Evolutionary conservation across 2,888 invertebrate genomes (phyloP), one percentile per base, ranked within the genome.

Genomic region (Drosophila cognata): DNA sequence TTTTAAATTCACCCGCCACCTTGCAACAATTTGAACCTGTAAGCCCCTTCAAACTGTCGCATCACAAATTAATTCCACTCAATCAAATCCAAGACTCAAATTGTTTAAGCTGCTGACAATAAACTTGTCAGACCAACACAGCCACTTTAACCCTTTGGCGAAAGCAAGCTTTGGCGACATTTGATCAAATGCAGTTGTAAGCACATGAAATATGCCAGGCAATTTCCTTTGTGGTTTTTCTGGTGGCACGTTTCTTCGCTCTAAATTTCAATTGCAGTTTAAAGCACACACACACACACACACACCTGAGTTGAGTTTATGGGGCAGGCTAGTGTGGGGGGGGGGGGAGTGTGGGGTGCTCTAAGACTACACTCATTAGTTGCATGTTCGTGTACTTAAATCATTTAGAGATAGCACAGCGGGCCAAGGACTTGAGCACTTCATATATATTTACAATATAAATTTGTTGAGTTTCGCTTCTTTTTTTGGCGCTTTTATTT

Each of bases 361-460:
- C 46, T 16, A 46, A 25, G 46, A 28, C 71, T 79, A 31, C 64
- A 68, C 78, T 85, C 89, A 85, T 85, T 85, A 85, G 85, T 84
- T 88, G 82, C 79, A 74, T 82, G 85, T 84, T 87, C 82, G 77
- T 77, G 84, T 77, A 58, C 85, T 89, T 82, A 84, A 84, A 87
- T 89, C 85, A 85, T 80, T 82, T 71, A 55, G 56, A 74, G 84
- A 79, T 77, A 81, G 68, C 81, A 69, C 71, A 71, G 36, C 63
- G 48, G 46, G 51, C 59, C 33, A 35, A 50, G 41, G 38, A 46
- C 58, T 36, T 21, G 51, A 33, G 51, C 36, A n/a, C 66, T 74
- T 61, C 55, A 65, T 61, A 72, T 76, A 86, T 79, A 53, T 25
- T 83, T 81, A 74, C 74, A 86, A 77, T 75, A 75, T 82, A 79